Evolutionary conservation across 1,140 invertebrate genomes (phyloP).

Genomic region (Anthonomus grandis): DNA sequence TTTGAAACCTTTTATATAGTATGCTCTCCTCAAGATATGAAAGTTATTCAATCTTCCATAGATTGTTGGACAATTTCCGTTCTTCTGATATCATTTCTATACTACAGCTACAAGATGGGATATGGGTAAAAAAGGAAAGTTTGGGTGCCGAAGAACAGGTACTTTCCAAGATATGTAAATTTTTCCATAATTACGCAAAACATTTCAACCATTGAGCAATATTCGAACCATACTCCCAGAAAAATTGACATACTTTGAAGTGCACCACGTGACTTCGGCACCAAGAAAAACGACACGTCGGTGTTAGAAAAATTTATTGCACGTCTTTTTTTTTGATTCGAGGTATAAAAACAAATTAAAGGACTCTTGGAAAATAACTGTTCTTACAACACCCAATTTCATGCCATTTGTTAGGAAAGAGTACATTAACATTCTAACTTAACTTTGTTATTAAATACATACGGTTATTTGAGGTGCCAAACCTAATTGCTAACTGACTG

Average conservation of each 20-base stretch:
- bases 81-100: no score
- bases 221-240: conserved; percentile 36
- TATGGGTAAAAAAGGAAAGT: no score
- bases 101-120: no score
- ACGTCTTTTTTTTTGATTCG: conserved; percentile 35
- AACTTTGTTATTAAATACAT: no score
- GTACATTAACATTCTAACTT: not conserved
- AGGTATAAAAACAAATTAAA: no score
- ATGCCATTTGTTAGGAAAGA: not conserved
- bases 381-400: conserved; percentile 45
- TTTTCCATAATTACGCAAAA: conserved; percentile 39
- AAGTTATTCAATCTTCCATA: no score
- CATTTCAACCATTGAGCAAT: no score
- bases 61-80: no score
- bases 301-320: conserved; percentile 46
- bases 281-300: conserved; percentile 41
- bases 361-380: conserved; percentile 50
- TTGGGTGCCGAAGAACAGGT: conserved; percentile 77
- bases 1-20: no score
- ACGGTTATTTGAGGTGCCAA: no score
- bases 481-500: no score
- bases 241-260: conserved; percentile 50
- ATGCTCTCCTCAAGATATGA: no score
- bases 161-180: conserved; percentile 53
- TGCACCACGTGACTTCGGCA: conserved; percentile 50